phyloP scores from a whole-genome alignment of 37 sponge, comb jelly and placozoan species.

The Tethya wilhelma region DNA sequence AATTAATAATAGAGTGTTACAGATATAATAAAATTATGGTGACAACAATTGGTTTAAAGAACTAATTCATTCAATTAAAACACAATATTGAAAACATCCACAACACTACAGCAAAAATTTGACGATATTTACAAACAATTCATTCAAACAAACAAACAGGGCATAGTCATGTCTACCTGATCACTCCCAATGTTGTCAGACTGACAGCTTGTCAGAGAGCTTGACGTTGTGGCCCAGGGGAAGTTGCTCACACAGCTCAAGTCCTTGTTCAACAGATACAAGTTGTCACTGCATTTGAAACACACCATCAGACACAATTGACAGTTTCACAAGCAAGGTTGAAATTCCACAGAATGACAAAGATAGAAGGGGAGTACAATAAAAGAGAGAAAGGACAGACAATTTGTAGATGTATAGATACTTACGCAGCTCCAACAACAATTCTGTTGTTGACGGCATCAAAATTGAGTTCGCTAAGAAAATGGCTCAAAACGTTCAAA shows the following conservation, averaged over 20 bases:
- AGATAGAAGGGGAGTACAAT: too few relatives aligned
- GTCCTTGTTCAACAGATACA: background rate
- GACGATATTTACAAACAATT: too few relatives aligned
- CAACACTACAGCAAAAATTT: too few relatives aligned
- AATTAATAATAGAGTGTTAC: background rate
- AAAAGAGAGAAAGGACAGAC: too few relatives aligned
- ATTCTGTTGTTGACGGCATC: background rate
- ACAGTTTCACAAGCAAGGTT: too few relatives aligned
- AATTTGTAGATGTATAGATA: background rate
- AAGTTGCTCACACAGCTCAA: background rate
- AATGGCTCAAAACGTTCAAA: background rate
- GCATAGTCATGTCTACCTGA: too few relatives aligned
- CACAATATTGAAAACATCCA: too few relatives aligned
- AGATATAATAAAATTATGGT: background rate
- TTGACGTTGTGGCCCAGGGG: background rate
- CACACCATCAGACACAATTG: background rate
- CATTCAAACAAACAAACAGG: too few relatives aligned
- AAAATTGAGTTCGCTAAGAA: background rate
- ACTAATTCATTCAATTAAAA: too few relatives aligned
- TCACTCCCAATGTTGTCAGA: too few relatives aligned
- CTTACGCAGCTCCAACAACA: background rate
- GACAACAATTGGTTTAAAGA: too few relatives aligned
- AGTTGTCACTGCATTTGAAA: background rate
- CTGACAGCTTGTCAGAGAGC: too few relatives aligned
- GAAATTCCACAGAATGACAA: background rate